Evolutionary conservation across 2,797 vertebrate species (phyloP).

Genomic region (Schizothorax lantsangensis): DNA sequence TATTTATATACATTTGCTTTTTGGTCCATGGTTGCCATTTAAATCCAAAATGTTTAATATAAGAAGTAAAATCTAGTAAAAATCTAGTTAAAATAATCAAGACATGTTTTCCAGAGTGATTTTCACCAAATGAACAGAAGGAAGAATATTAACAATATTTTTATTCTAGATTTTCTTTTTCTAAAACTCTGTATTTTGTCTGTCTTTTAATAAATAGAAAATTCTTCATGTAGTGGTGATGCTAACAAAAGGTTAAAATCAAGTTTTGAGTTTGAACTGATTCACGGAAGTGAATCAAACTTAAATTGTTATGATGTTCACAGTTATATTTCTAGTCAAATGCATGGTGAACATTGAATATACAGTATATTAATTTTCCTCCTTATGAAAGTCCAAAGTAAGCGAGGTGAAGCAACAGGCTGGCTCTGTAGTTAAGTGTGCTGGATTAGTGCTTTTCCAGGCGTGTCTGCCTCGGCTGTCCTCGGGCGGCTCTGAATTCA

Average conservation of each 20-base stretch:
- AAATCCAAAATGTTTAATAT: background rate
- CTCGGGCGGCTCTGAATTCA: slow-evolving; percentile 63
- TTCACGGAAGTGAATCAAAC: background rate
- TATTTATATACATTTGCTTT: background rate
- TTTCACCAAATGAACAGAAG: background rate
- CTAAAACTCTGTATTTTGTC: background rate
- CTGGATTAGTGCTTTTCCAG: slow-evolving; percentile 53
- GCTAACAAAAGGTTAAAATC: background rate
- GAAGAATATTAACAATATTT: no score
- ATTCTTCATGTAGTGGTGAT: background rate
- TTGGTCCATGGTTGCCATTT: background rate
- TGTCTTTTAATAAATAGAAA: background rate
- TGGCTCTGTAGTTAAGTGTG: background rate
- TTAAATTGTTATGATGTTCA: background rate
- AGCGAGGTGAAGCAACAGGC: background rate
- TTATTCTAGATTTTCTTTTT: background rate
- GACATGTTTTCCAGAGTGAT: background rate
- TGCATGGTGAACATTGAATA: background rate
- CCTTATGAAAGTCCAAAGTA: background rate
- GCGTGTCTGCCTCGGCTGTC: slow-evolving; percentile 61
- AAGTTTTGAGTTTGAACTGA: background rate
- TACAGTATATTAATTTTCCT: background rate
- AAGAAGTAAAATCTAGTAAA: background rate
- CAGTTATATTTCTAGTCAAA: background rate
- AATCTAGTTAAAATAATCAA: background rate